Base-by-base conservation (phyloP, 2,888 invertebrate species). In the Charanyca ferruginea region DNA sequence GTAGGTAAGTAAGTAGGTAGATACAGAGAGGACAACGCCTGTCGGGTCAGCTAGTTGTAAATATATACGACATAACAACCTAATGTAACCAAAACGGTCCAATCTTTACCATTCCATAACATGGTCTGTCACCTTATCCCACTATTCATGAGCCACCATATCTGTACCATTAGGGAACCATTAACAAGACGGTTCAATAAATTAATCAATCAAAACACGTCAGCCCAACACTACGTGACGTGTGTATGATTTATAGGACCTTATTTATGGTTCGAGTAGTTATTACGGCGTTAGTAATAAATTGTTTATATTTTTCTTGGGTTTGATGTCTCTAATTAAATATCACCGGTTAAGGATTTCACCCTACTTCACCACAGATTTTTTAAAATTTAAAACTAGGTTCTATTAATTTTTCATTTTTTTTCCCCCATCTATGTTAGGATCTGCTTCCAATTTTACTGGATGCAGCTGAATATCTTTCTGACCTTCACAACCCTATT, bases 201-300 rank as follows among this genome's bases (percentile, higher is more conserved):
- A 83, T 80, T 77, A 81, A 81, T 83, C 83, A 81, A 81, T 81
- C 80, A 77, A 35, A 62, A 8, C 67, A 75, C 72, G 83, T 80
- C 81, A 66, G 41, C 18, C 51, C 49, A 71, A 68, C 63, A 71
- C 68, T 75, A 76, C 78, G 83, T 70, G 78, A 80, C 78, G 55
- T 63, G 47, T 60, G 25, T 77, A 65, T 80, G 83, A 80, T 80
- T 77, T 80, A 80, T 80, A 77, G 59, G 47, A 35, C 58, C 61
- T 55, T 62, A 67, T 68, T 62, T 79, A 79, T 79, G 62, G 58
- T 44, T 62, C 11, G 42, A 58, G 32, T 44, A 25, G 59, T 61
- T 81, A 75, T 63, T 65, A 53, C 35, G 64, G 44, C 44, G 74
- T 52, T 42, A 8, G 52, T 66, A 69, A 73, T 73, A 59, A 53